phyloP scores from a whole-genome alignment of 1,140 invertebrate genomes.

The Ctenoplectra terminalis region DNA sequence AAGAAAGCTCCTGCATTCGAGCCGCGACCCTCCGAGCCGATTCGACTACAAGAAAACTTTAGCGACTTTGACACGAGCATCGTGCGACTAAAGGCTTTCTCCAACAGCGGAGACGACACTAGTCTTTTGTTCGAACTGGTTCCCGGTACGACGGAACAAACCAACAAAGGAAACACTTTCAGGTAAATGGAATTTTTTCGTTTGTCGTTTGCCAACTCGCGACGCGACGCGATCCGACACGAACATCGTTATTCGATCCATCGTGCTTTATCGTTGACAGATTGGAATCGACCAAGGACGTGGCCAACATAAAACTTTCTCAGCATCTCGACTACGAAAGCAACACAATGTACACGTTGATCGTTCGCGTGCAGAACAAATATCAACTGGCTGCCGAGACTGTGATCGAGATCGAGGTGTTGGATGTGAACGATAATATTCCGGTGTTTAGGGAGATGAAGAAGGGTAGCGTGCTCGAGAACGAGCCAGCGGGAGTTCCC shows the following conservation, averaged over 20 bases:
- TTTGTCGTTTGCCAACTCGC: too few relatives aligned
- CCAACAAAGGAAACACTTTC: constrained; percentile 91
- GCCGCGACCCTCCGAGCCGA: constrained; percentile 84
- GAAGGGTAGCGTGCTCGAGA: constrained; percentile 91
- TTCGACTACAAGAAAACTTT: constrained; percentile 89
- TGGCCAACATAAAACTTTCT: constrained; percentile 88
- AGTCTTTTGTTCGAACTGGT: constrained; percentile 91
- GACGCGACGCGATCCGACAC: too few relatives aligned
- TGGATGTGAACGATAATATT: constrained; percentile 95
- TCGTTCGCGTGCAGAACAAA: constrained; percentile 92
- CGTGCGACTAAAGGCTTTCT: constrained; percentile 87
- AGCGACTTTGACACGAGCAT: constrained; percentile 87
- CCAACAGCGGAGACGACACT: constrained; percentile 88
- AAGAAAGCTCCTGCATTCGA: constrained; percentile 92
- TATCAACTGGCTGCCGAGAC: constrained; percentile 90
- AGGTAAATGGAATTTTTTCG: constrained; percentile 73
- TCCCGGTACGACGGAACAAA: constrained; percentile 91
- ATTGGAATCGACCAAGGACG: constrained; percentile 87
- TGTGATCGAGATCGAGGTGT: constrained; percentile 89
- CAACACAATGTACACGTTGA: constrained; percentile 91
- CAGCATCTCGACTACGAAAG: constrained; percentile 92
- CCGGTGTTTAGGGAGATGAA: constrained; percentile 91
- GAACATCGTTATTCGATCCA: too few relatives aligned
- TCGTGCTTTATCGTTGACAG: constrained; percentile 29
- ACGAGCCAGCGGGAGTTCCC: constrained; percentile 89